Conservation (phyloP, 2,797 vertebrate species). For the Pipistrellus kuhlii region DNA sequence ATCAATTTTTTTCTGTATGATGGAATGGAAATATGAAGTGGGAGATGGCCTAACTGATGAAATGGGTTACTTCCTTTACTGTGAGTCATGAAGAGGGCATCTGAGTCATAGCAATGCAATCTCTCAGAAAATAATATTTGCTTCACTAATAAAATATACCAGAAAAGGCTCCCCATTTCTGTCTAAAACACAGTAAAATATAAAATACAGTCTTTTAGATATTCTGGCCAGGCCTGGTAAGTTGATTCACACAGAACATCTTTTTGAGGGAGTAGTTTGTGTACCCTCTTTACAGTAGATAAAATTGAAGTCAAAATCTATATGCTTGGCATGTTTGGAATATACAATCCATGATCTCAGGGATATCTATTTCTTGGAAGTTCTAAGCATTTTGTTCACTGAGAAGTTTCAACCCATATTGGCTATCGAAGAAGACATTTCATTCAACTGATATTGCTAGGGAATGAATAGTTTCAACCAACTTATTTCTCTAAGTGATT, state of each 20-base stretch:
- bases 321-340: background rate
- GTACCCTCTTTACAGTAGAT: background rate
- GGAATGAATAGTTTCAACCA: background rate
- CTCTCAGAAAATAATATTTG: conserved; percentile 37
- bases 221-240: background rate
- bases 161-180: background rate
- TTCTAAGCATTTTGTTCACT: conserved; percentile 1
- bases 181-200: background rate
- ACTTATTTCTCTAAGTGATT: background rate
- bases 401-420: background rate
- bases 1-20: conserved; percentile 76
- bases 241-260: background rate
- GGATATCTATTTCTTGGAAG: background rate
- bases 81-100: conserved; percentile 1
- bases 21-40: conserved; percentile 69
- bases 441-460: background rate
- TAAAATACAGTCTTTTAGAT: conserved; percentile 39
- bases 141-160: conserved; percentile 48
- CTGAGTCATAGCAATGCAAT: background rate
- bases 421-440: background rate
- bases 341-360: background rate
- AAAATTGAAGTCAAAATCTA: background rate
- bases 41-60: conserved; percentile 34
- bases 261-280: conserved; percentile 1
- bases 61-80: conserved; percentile 56